phyloP scores from a whole-genome alignment of 2,888 invertebrate genomes.

The Pharmacophagus antenor region DNA sequence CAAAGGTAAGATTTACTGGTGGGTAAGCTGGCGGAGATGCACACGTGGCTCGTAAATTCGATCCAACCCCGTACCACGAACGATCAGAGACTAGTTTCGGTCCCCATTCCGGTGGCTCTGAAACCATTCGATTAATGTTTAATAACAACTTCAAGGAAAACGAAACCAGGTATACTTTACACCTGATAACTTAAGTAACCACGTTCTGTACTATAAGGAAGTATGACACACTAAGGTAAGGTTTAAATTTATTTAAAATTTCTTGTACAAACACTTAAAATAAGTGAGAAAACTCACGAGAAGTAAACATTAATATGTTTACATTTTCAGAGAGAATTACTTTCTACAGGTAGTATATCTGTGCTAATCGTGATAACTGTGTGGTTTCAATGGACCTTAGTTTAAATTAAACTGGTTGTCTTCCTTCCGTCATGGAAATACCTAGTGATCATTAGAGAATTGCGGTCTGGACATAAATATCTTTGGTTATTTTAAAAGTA shows the following conservation, averaged over 20 bases:
- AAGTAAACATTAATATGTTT: neutral
- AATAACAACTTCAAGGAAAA: neutral
- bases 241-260: neutral
- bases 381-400: neutral
- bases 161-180: neutral
- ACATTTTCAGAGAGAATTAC: neutral
- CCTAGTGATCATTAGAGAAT: neutral
- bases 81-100: conserved; percentile 85
- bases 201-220: neutral
- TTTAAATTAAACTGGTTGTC: neutral
- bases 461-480: neutral
- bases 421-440: neutral
- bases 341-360: neutral
- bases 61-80: conserved; percentile 85
- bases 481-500: no score
- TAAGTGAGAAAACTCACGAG: neutral
- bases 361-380: neutral
- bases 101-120: conserved; percentile 85
- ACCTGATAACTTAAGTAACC: no score
- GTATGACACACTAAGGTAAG: neutral
- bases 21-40: conserved; percentile 85
- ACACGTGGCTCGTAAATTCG: conserved; percentile 85
- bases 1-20: conserved; percentile 86
- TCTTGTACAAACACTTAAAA: neutral
- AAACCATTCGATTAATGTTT: conserved; percentile 42